Base-by-base conservation (phyloP, 2,113 vertebrate species). In the Xiphias gladius region DNA sequence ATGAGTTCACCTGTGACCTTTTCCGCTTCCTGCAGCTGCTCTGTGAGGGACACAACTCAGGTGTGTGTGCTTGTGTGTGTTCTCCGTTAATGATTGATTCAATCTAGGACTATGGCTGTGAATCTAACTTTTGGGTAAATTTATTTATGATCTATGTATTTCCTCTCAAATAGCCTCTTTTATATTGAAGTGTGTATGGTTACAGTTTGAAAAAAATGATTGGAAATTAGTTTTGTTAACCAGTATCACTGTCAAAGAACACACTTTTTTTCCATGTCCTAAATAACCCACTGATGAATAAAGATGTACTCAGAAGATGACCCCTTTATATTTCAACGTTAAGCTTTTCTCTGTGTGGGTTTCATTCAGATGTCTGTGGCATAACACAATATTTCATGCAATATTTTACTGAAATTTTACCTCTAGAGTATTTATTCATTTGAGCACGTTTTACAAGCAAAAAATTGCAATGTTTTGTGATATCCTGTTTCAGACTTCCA, bases 1-100 rank as follows among this genome's bases (percentile, higher is more conserved):
- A 98, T 58, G 97, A 98, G 89, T 99, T 99, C 86, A 98, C 97
- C 80, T 98, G 97, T 94, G 98, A 98, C 93, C 97, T 99, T 91
- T 99, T 99, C 95, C 97, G 97, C 83, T 99, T 99, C 95, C 96
- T 99, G 67, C 97, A 99, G 4, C 95, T 99, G 87, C 97, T 98
- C 5, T 99, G 97, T 91, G 97, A 99, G 95, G 97, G 97, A 82
- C 97, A 99, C 92, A 99, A 96, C 87, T 97, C 97, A 95, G 97
- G 97, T 99, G 88, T 86, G 97, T 95, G 86, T 73, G 54, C 9
- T 10, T 6, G 11, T 24, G 37, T 65, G 37, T 58, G 57, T 26
- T 61, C 7, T 69, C 12, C 39, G 11, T 28, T 26, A 16, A 20
- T 64, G 19, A 35, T 1, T 80, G 22, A 75, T 30, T 61, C 4